Evolutionary conservation across 1,140 invertebrate species (phyloP).

Genomic region (Parasteatoda tepidariorum): DNA sequence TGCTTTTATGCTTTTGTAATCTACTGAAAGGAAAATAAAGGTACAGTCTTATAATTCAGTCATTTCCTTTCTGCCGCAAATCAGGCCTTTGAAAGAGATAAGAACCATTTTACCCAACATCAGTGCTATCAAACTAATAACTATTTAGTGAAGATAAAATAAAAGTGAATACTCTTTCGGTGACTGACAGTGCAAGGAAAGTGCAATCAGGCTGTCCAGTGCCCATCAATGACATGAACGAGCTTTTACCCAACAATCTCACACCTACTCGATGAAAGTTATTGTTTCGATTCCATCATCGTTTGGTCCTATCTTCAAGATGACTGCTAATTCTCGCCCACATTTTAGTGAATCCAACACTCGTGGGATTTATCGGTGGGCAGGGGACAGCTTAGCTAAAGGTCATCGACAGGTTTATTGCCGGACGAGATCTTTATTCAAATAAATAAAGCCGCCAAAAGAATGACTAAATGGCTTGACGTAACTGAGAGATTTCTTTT

Average conservation of each 20-base stretch:
- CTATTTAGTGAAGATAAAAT: too few species aligned
- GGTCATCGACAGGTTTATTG: conserved; percentile 22
- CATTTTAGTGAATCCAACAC: not conserved
- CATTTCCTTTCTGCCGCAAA: too few species aligned
- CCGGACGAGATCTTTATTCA: not conserved
- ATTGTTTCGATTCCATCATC: conserved; percentile 24
- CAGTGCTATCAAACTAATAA: too few species aligned
- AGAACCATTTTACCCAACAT: too few species aligned
- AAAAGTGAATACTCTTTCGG: too few species aligned
- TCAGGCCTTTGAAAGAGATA: too few species aligned
- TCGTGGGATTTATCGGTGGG: conserved; percentile 18
- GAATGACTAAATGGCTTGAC: too few species aligned
- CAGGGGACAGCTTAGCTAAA: not conserved
- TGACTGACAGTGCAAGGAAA: not conserved
- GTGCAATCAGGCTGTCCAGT: not conserved
- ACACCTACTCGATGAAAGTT: conserved; percentile 22
- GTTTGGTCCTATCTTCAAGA: conserved; percentile 1
- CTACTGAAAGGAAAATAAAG: too few species aligned
- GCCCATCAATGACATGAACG: not conserved
- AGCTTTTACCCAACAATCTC: not conserved
- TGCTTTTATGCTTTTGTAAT: too few species aligned
- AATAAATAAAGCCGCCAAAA: too few species aligned
- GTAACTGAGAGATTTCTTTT: too few species aligned
- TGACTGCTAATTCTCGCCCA: not conserved
- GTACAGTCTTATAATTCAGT: too few species aligned